These are phyloP conservation scores for Craniophora ligustri DNA, from an alignment of 2,888 invertebrate species.

Conservation along the genomic window DNA sequence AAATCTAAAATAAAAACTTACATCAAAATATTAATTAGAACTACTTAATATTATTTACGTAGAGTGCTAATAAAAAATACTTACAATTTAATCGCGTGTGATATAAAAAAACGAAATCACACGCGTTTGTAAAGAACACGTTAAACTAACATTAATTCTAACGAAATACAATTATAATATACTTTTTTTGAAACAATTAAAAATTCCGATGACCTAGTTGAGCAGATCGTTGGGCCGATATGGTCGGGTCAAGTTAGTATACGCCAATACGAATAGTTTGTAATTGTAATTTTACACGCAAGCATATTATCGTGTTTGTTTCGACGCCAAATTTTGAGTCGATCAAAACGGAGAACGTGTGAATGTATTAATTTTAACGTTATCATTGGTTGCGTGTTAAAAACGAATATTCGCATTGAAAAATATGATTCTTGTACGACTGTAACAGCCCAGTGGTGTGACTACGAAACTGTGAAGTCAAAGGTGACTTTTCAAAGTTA, in stretches of 20 bases:
- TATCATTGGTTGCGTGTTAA: no score
- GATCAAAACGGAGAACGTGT: background rate
- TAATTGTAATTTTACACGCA: conserved; percentile 41
- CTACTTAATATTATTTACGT: conserved; percentile 2
- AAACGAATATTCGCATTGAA: no score
- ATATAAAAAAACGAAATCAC: conserved; percentile 23
- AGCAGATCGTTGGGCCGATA: conserved; percentile 25
- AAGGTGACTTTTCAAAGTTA: no score
- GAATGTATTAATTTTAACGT: conserved; percentile 3
- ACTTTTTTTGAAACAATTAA: conserved; percentile 34
- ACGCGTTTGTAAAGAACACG: conserved; percentile 34
- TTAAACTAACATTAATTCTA: conserved; percentile 10
- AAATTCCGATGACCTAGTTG: conserved; percentile 36
- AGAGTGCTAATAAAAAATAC: conserved; percentile 20
- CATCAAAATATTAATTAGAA: no score
- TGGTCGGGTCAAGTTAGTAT: conserved; percentile 9
- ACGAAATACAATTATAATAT: conserved; percentile 2
- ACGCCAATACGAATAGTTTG: conserved; percentile 29
- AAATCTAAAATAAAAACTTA: no score
- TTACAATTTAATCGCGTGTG: conserved; percentile 39
- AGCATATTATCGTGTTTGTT: conserved; percentile 20
- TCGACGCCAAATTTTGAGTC: conserved; percentile 24
- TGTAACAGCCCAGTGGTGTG: no score
- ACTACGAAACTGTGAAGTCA: no score
- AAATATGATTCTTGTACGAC: no score